Conservation (phyloP, 2,888 invertebrate species). For the Hecatera dysodea region DNA sequence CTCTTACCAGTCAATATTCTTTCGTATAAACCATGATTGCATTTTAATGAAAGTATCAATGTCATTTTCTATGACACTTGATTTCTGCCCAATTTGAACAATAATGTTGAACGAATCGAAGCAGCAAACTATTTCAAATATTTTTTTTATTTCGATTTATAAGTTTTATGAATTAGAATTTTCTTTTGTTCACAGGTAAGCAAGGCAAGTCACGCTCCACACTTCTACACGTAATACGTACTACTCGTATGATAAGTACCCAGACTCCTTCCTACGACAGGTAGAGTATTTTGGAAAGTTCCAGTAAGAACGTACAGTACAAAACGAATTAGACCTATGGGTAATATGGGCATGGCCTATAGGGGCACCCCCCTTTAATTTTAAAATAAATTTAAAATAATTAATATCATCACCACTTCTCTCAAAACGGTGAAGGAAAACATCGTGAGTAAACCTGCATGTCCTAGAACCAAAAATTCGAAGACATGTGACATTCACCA, state of each 20-base stretch:
- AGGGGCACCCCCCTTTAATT: too few relatives aligned
- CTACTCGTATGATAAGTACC: slow-evolving; percentile 23
- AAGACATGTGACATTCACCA: too few relatives aligned
- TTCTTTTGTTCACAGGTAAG: slow-evolving; percentile 55
- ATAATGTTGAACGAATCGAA: too few relatives aligned
- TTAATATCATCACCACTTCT: too few relatives aligned
- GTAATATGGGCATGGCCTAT: not conserved
- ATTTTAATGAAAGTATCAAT: not conserved
- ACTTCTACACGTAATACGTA: not conserved
- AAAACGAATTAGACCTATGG: not conserved
- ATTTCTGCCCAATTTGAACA: too few relatives aligned
- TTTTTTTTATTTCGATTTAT: not conserved
- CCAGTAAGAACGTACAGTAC: too few relatives aligned
- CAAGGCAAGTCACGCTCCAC: slow-evolving; percentile 53
- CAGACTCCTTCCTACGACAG: not conserved
- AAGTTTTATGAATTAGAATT: slow-evolving; percentile 1
- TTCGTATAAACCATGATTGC: not conserved
- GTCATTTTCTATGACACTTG: not conserved
- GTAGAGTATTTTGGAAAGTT: slow-evolving; percentile 6
- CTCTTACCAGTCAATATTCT: not conserved
- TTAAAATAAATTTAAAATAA: too few relatives aligned
- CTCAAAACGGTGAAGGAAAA: too few relatives aligned
- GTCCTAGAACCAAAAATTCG: too few relatives aligned
- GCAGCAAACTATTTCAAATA: too few relatives aligned
- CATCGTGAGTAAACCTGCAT: too few relatives aligned